phyloP scores from a whole-genome alignment of 2,888 invertebrate genomes.

The Latrodectus elegans region DNA sequence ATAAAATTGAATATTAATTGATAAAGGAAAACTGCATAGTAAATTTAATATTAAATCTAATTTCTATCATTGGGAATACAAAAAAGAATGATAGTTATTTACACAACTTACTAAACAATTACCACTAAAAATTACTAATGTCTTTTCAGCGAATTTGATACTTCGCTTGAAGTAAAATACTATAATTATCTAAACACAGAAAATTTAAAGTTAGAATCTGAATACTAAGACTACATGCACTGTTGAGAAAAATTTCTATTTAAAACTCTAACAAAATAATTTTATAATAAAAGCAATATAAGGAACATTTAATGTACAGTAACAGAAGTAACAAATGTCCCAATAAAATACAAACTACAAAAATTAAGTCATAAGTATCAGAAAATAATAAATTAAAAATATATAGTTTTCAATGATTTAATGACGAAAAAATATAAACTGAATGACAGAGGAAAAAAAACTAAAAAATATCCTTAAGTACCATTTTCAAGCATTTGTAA shows the following conservation, averaged over 20 bases:
- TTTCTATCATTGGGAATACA: not conserved
- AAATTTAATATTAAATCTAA: no score
- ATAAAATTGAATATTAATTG: no score
- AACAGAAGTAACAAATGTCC: not conserved
- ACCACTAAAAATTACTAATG: not conserved
- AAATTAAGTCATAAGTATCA: not conserved
- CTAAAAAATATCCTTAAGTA: not conserved
- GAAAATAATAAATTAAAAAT: not conserved
- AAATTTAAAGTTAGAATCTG: not conserved
- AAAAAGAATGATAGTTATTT: not conserved
- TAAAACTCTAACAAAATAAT: not conserved
- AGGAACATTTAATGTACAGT: not conserved
- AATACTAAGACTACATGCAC: not conserved
- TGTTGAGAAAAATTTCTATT: not conserved
- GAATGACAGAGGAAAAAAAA: not conserved
- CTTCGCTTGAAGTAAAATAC: not conserved
- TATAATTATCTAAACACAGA: not conserved
- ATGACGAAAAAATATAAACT: not conserved
- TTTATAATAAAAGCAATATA: not conserved
- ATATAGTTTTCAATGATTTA: not conserved
- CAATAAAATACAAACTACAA: not conserved
- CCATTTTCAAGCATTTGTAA: not conserved
- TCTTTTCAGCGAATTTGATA: not conserved
- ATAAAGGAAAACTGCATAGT: no score
- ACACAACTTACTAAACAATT: not conserved